Evolutionary conservation across 1,140 invertebrate genomes (phyloP).

Genomic region (Zophobas morio): DNA sequence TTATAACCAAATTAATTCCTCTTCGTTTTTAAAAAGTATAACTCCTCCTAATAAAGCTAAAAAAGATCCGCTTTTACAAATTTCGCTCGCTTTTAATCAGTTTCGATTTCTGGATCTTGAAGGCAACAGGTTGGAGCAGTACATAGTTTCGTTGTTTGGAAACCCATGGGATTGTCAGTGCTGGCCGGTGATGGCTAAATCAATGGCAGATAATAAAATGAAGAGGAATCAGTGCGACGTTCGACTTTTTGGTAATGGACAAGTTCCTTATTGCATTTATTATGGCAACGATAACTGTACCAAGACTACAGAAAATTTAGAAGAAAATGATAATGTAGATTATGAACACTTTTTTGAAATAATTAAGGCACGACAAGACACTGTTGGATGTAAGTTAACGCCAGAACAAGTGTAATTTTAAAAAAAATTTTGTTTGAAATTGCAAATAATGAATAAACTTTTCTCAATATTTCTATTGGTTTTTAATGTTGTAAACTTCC

Average conservation of each 20-base stretch:
- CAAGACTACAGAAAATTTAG: too few species aligned
- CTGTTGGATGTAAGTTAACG: too few species aligned
- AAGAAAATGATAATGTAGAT: too few species aligned
- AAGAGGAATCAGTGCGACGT: conserved; percentile 16
- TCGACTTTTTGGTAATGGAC: conserved; percentile 16
- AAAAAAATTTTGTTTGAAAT: too few species aligned
- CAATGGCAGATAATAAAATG: conserved; percentile 15
- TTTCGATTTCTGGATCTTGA: neutral
- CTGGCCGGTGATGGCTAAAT: neutral
- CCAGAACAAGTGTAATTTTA: too few species aligned
- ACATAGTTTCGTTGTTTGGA: conserved; percentile 13
- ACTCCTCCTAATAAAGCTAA: neutral
- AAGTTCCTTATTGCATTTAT: conserved; percentile 18
- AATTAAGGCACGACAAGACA: too few species aligned
- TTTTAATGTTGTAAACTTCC: too few species aligned
- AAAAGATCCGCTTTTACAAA: conserved; percentile 1
- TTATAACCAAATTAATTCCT: neutral
- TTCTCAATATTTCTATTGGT: too few species aligned
- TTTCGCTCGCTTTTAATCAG: conserved; percentile 18
- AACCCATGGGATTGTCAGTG: conserved; percentile 19
- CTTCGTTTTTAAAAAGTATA: neutral
- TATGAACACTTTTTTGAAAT: too few species aligned
- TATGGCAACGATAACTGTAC: neutral
- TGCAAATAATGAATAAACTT: too few species aligned
- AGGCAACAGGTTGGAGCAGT: neutral